These are phyloP conservation scores for Isotomurus palustris DNA, from an alignment of 2,888 invertebrate species.

Conservation along the genomic window DNA sequence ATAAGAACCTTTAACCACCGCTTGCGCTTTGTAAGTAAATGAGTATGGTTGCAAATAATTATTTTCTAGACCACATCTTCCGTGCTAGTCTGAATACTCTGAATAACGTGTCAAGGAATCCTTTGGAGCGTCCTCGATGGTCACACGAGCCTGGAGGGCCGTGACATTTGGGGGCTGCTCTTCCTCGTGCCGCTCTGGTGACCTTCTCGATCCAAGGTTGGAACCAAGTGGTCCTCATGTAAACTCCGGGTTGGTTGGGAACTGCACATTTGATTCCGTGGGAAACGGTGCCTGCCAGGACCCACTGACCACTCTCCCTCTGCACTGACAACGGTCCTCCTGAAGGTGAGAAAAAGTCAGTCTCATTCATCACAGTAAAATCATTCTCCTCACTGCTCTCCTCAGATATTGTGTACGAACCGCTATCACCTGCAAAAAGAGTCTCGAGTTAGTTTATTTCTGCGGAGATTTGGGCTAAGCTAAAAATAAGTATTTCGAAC, in stretches of 20 bases:
- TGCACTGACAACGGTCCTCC: constrained; percentile 83
- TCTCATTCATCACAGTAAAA: no score
- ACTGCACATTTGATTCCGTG: constrained; percentile 63
- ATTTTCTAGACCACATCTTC: constrained; percentile 16
- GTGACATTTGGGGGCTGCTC: constrained; percentile 18
- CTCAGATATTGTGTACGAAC: constrained; percentile 1
- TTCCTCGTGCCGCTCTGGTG: constrained; percentile 10
- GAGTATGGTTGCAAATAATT: background rate
- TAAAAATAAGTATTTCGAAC: constrained; percentile 55
- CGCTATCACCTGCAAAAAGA: constrained; percentile 9
- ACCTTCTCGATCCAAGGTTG: constrained; percentile 84
- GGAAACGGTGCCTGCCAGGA: constrained; percentile 83
- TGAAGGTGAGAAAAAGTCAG: background rate
- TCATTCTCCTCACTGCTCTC: background rate
- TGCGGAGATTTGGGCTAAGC: background rate
- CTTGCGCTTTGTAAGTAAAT: no score
- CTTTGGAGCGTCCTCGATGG: constrained; percentile 6
- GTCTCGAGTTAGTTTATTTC: no score
- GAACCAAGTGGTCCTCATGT: constrained; percentile 86
- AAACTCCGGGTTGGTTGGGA: constrained; percentile 80
- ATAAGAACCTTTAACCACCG: no score
- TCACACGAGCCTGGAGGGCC: constrained; percentile 23
- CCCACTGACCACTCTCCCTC: constrained; percentile 76
- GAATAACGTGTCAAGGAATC: constrained; percentile 20
- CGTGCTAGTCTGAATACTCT: constrained; percentile 25